Percentiles rank a stretch among this genome's conserved stretches.
Evolutionary conservation across 2,797 vertebrate genomes (phyloP).

Genomic region (Premnoplex brunnescens): DNA sequence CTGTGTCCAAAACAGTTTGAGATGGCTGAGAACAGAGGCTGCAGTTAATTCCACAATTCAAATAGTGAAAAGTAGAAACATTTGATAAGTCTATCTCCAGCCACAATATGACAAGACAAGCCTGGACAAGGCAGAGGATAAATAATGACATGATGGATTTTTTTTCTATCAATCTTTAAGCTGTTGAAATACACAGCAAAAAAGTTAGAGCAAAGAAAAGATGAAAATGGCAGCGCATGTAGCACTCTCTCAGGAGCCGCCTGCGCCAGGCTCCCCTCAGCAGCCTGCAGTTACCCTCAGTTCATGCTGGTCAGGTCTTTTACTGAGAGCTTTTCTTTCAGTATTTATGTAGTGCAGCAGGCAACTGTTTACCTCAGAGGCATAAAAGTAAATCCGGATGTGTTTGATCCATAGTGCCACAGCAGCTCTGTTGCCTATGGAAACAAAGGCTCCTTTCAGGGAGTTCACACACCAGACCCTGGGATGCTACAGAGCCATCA

Average conservation of each 20-base stretch:
- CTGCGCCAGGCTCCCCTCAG: not conserved
- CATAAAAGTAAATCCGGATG: slow-evolving; percentile 57
- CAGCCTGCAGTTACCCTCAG: slow-evolving; percentile 32
- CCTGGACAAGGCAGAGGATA: not conserved
- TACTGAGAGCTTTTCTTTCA: slow-evolving; percentile 54
- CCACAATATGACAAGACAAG: slow-evolving; percentile 12
- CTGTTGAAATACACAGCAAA: slow-evolving; percentile 3
- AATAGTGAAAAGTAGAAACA: not conserved
- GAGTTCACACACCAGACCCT: not conserved
- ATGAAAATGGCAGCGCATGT: not conserved
- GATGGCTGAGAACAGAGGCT: not conserved
- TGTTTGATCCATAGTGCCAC: slow-evolving; percentile 40
- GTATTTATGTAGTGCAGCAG: slow-evolving; percentile 65
- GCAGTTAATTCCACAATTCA: not conserved
- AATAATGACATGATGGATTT: not conserved
- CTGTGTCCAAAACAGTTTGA: not conserved
- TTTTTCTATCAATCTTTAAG: not conserved
- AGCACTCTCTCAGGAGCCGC: not conserved
- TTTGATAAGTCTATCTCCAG: not conserved
- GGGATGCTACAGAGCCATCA: not conserved
- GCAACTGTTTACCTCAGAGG: slow-evolving; percentile 68
- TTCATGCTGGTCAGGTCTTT: slow-evolving; percentile 65
- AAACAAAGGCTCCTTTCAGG: slow-evolving; percentile 68
- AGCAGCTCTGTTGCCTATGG: slow-evolving; percentile 66
- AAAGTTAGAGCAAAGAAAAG: slow-evolving; percentile 8